Conservation (phyloP, 2,113 vertebrate genomes). For the Felis chaus region DNA sequence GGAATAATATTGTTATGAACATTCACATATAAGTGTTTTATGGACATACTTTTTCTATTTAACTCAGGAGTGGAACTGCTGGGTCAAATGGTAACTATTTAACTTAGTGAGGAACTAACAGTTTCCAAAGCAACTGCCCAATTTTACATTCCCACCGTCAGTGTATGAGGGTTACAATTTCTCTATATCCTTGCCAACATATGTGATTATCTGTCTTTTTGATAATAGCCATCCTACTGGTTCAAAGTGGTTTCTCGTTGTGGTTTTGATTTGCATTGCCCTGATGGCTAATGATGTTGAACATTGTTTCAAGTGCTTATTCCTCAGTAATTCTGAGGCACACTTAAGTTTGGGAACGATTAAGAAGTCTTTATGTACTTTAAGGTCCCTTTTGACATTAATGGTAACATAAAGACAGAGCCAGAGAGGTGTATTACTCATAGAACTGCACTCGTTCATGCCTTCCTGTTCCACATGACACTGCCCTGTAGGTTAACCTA, state of each 20-base stretch:
- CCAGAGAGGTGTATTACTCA: background rate
- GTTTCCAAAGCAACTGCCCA: background rate
- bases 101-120: background rate
- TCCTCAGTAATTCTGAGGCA: constrained; percentile 28
- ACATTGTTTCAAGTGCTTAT: constrained; percentile 5
- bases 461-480: constrained; percentile 1
- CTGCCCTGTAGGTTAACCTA: background rate
- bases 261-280: constrained; percentile 4
- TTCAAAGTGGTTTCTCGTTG: background rate
- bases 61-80: background rate
- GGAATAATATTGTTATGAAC: background rate
- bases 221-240: background rate
- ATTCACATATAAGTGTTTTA: background rate
- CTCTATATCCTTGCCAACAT: background rate
- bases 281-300: background rate
- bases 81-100: background rate
- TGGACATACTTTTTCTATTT: background rate
- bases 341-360: background rate
- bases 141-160: constrained; percentile 16
- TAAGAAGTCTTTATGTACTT: constrained; percentile 5
- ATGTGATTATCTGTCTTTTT: background rate
- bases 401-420: background rate
- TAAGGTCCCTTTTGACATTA: constrained; percentile 16
- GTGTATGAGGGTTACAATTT: background rate
- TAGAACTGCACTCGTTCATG: background rate